Conservation (phyloP, 2,797 vertebrate species). For the Epinephelus coioides region DNA sequence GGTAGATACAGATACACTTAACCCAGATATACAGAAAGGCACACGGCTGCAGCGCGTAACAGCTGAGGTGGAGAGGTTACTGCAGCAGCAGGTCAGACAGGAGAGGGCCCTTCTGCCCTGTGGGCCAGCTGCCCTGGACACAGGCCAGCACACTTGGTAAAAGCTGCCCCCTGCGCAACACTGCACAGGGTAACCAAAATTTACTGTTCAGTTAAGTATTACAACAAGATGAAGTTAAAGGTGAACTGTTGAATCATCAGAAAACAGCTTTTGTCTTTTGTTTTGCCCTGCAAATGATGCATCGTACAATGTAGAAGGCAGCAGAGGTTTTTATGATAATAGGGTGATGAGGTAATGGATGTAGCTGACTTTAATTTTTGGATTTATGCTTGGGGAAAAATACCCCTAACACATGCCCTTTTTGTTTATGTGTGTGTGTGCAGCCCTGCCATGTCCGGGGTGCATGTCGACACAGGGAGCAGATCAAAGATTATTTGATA, state of each 20-base stretch:
- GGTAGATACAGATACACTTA: not conserved
- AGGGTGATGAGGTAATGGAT: not conserved
- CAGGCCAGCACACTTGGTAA: slow-evolving; percentile 35
- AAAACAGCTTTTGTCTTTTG: not conserved
- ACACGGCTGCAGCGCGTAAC: slow-evolving; percentile 39
- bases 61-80: slow-evolving; percentile 72
- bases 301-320: not conserved
- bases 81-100: slow-evolving; percentile 73
- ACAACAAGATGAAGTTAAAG: not conserved
- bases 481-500: slow-evolving; percentile 43
- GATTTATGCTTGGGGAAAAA: not conserved
- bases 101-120: slow-evolving; percentile 67
- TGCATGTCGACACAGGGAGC: slow-evolving; percentile 1
- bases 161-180: slow-evolving; percentile 31
- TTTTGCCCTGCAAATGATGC: slow-evolving; percentile 1
- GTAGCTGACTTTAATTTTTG: not conserved
- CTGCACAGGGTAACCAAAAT: slow-evolving; percentile 10
- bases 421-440: not conserved
- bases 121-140: slow-evolving; percentile 75
- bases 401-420: not conserved
- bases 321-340: not conserved
- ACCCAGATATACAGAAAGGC: not conserved
- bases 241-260: not conserved
- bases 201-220: not conserved
- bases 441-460: not conserved